Conservation (phyloP, 2,888 invertebrate species). For the Sesamia inferens region DNA sequence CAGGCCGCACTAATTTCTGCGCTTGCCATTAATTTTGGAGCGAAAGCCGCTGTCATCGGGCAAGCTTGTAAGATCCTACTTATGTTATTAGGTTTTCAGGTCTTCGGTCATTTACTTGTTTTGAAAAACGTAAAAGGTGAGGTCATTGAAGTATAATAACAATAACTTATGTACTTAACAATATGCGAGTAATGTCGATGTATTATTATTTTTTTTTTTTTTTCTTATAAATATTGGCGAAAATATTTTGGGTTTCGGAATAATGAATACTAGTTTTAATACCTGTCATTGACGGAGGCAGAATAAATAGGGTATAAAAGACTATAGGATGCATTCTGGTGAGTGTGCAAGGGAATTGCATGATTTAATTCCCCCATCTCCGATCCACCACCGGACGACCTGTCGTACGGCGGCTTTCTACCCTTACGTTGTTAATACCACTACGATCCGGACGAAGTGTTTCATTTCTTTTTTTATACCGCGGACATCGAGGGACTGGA, state of each 20-base stretch:
- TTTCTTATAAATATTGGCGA: too few species aligned
- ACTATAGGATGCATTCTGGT: too few species aligned
- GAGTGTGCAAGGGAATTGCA: too few species aligned
- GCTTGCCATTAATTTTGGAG: constrained; percentile 49
- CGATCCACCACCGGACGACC: too few species aligned
- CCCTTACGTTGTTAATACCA: too few species aligned
- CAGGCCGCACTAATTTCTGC: constrained; percentile 50
- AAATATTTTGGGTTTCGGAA: background rate
- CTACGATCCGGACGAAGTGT: too few species aligned
- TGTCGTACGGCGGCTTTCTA: too few species aligned
- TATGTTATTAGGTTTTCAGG: constrained; percentile 31
- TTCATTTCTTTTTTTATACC: too few species aligned
- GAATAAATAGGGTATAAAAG: background rate
- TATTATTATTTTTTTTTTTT: too few species aligned
- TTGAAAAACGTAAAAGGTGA: background rate
- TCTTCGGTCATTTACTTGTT: constrained; percentile 5
- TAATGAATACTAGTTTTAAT: background rate
- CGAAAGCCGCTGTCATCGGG: constrained; percentile 49
- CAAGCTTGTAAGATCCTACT: constrained; percentile 14
- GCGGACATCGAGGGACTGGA: too few species aligned
- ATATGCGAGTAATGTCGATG: background rate
- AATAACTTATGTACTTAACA: background rate
- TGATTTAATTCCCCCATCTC: too few species aligned
- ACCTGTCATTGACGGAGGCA: background rate
- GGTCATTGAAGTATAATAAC: background rate